A percentile compares a stretch with the other conserved stretches of the same genome.
These are phyloP conservation scores for Distichodus sexfasciatus DNA, from an alignment of 2,797 vertebrate genomes.

Conservation along the genomic window DNA sequence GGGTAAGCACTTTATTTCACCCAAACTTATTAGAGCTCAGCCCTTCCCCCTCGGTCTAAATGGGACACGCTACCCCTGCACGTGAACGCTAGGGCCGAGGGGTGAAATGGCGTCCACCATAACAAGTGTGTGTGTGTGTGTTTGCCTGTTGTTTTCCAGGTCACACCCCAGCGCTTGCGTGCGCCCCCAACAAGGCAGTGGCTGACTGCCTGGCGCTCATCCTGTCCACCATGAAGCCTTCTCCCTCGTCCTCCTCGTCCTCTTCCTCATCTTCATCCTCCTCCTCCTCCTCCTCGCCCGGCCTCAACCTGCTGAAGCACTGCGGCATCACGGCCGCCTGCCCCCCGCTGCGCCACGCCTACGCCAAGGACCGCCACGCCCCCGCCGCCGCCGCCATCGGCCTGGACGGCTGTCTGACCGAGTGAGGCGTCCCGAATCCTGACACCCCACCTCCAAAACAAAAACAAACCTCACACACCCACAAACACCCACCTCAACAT, in stretches of 20 bases:
- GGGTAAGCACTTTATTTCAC: constrained; percentile 68
- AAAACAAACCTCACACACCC: neutral
- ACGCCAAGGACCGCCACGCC: constrained; percentile 72
- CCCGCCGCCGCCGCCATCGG: constrained; percentile 79
- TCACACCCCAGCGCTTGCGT: constrained; percentile 94
- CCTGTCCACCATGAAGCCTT: constrained; percentile 99
- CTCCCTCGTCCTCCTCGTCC: constrained; percentile 72
- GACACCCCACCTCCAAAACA: neutral
- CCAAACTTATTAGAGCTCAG: neutral
- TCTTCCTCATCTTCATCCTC: constrained; percentile 59
- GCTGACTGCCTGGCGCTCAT: constrained; percentile 97
- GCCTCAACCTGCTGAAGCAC: constrained; percentile 94
- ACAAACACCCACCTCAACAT: neutral
- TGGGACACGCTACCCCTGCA: too few species aligned
- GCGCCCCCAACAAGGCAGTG: constrained; percentile 96
- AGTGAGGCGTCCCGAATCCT: constrained; percentile 63
- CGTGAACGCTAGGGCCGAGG: too few species aligned
- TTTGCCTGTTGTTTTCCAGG: constrained; percentile 67
- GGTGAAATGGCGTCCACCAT: too few species aligned
- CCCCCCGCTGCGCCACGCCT: constrained; percentile 83
- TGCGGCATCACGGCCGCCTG: constrained; percentile 86
- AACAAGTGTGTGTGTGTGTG: constrained; percentile 7
- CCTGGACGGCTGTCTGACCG: constrained; percentile 93
- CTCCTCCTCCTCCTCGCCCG: constrained; percentile 63
- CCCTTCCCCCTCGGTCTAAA: too few species aligned